Evolutionary conservation across 2,797 vertebrate species (phyloP).

Genomic region (Lepus oiostolus): DNA sequence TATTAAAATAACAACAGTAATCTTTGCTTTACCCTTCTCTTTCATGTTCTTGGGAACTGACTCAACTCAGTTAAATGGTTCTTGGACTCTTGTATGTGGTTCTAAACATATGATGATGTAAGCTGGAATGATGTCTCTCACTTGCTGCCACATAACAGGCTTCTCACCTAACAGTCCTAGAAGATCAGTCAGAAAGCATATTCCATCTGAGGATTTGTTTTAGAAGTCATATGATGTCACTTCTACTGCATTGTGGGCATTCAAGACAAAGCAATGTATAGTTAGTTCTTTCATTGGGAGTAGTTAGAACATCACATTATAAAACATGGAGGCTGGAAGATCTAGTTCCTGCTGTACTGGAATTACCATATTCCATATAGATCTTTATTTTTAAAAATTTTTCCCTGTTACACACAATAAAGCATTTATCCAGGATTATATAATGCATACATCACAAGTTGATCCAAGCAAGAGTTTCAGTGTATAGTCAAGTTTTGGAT

Average conservation of each 20-base stretch:
- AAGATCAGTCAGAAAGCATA: neutral
- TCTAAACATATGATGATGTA: neutral
- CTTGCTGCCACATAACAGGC: neutral
- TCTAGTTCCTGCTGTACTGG: neutral
- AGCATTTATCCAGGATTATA: neutral
- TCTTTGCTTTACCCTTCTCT: neutral
- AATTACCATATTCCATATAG: neutral
- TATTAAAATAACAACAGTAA: neutral
- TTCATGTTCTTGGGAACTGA: neutral
- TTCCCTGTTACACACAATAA: neutral
- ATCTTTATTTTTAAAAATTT: slow-evolving; percentile 2
- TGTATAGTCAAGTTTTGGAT: neutral
- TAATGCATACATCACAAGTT: neutral
- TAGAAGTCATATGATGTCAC: neutral
- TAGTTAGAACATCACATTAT: neutral
- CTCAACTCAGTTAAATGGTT: neutral
- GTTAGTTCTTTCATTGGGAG: neutral
- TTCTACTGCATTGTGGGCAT: neutral
- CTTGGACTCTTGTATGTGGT: neutral
- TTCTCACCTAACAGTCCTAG: neutral
- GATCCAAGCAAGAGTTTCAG: neutral
- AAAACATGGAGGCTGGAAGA: neutral
- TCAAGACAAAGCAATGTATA: neutral
- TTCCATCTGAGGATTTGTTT: neutral
- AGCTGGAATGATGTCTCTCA: neutral